phyloP scores from a whole-genome alignment of 2,797 vertebrate genomes.

The Sebastes kiyomatsui region DNA sequence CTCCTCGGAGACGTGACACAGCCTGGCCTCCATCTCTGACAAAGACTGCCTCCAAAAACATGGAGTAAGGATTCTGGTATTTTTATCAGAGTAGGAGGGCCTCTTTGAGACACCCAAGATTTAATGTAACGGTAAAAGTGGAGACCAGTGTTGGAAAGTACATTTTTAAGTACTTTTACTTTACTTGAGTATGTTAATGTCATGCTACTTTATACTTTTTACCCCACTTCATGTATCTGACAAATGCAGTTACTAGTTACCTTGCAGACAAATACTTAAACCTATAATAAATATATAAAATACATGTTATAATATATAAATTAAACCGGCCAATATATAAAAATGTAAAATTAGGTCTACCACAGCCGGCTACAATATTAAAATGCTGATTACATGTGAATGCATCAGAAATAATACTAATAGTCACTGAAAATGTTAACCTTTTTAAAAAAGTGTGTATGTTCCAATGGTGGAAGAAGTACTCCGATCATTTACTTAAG shows the following conservation, averaged over 20 bases:
- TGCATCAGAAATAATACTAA: no score
- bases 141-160: background rate
- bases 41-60: background rate
- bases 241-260: background rate
- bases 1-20: conserved; percentile 76
- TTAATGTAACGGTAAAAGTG: background rate
- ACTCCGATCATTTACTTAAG: no score
- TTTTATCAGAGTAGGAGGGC: background rate
- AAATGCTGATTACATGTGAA: no score
- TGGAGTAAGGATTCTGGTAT: background rate
- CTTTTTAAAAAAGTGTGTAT: no score
- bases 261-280: background rate
- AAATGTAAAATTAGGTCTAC: no score
- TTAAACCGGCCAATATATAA: no score
- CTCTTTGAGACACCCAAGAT: background rate
- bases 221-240: background rate
- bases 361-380: no score
- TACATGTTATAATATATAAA: background rate
- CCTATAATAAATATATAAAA: background rate
- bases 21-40: conserved; percentile 80
- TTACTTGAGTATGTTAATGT: no score
- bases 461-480: no score
- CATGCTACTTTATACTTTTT: background rate
- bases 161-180: background rate
- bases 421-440: no score